Evolutionary conservation across 1,140 invertebrate species (phyloP), one percentile per base, ranked within the genome.

Genomic region (Neotoxoptera formosana): DNA sequence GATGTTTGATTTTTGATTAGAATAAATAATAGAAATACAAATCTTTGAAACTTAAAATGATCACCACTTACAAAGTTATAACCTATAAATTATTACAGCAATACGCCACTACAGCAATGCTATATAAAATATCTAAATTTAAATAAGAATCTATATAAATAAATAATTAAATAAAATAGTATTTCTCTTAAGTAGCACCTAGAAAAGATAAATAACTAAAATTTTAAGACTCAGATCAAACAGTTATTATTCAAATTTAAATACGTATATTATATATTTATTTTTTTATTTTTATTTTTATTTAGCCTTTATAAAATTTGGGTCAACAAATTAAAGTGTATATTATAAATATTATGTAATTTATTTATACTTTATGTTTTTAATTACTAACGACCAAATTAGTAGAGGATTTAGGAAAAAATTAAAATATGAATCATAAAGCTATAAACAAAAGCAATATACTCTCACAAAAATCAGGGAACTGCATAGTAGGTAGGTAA

Each of bases 161-260:
- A n/a, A n/a, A 67, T 67, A 67, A n/a, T n/a, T n/a, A 67, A n/a
- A n/a, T 30, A 67, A 41, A 41, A 41, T 41, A 41, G 41, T n/a
- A 67, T 67, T 17, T n/a, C n/a, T n/a, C 30, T 67, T 67, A 67
- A 67, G 4, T 30, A 67, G 30, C 3, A 17, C 60, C 60, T n/a
- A 67, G 30, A n/a, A n/a, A 67, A 17, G 9, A 67, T 14, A 67
- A n/a, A 67, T 67, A 67, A 76, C 60, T 3, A 17, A 76, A 14
- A 76, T 76, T 76, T 76, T 76, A 76, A 76, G n/a, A 76, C 60
- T 76, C n/a, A 14, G n/a, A 76, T n/a, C n/a, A n/a, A n/a, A n/a
- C n/a, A n/a, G 14, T 76, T 20, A n/a, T n/a, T 34, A n/a, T 76
- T 76, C 14, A 76, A 76, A 76, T 76, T n/a, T 76, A 76, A 76